These are phyloP conservation scores for Dysdera silvatica DNA, from an alignment of 1,140 invertebrate species.

Conservation along the genomic window DNA sequence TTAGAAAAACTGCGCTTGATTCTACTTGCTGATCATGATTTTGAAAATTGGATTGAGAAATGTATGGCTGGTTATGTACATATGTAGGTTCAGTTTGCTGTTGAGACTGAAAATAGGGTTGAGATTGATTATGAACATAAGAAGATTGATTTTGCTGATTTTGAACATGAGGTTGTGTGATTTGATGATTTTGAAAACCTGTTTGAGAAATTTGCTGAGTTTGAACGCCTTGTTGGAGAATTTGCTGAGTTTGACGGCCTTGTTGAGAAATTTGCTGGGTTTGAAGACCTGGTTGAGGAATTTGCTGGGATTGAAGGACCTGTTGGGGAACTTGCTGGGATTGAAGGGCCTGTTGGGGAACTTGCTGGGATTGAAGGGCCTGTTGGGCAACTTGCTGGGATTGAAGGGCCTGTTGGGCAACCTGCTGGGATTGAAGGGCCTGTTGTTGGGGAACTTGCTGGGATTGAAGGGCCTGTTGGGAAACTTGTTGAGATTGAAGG, in stretches of 20 bases:
- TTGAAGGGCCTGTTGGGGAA: constrained; percentile 6
- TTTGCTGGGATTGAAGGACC: constrained; percentile 18
- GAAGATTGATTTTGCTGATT: no score
- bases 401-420: constrained; percentile 15
- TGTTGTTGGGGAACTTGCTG: constrained; percentile 14
- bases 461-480: neutral
- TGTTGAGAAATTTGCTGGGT: constrained; percentile 8
- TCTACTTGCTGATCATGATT: no score
- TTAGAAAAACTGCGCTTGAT: no score
- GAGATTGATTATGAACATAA: constrained; percentile 5
- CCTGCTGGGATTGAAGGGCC: constrained; percentile 32
- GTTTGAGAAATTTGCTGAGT: no score
- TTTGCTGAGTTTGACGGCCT: constrained; percentile 3
- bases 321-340: constrained; percentile 20
- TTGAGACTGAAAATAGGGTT: no score
- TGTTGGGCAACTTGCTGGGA: neutral
- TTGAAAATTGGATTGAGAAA: constrained; percentile 1
- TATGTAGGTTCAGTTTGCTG: no score
- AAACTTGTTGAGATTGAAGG: constrained; percentile 16
- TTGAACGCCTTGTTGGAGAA: neutral
- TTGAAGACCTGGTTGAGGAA: constrained; percentile 24
- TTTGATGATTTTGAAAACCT: no score
- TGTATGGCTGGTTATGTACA: neutral
- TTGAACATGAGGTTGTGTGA: no score
- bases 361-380: constrained; percentile 11